A percentile compares a stretch with the other conserved stretches of the same genome.
phyloP scores from a whole-genome alignment of 1,140 invertebrate genomes.

The Proctacanthus coquilletti region DNA sequence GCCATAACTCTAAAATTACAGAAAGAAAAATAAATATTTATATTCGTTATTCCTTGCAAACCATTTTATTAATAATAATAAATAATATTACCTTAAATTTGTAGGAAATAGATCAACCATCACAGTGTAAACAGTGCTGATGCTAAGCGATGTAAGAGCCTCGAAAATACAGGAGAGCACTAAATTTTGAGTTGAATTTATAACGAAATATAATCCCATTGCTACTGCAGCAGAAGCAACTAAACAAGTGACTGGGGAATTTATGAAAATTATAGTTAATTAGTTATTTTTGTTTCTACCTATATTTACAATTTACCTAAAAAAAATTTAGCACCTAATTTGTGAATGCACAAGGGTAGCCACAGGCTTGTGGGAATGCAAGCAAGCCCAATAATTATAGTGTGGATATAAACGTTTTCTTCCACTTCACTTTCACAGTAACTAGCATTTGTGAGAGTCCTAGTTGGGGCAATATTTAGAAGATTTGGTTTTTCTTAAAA shows the following conservation, averaged over 20 bases:
- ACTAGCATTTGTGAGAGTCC: constrained; percentile 23
- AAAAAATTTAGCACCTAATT: constrained; percentile 57
- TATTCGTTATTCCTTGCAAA: background rate
- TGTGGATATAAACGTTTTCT: constrained; percentile 49
- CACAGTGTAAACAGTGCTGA: constrained; percentile 57
- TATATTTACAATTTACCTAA: constrained; percentile 53
- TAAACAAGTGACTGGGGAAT: constrained; percentile 40
- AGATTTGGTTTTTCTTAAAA: constrained; percentile 7
- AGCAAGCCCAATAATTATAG: constrained; percentile 52
- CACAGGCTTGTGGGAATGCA: constrained; percentile 58
- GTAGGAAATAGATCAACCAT: constrained; percentile 64
- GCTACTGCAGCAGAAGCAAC: constrained; percentile 55
- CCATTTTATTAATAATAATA: constrained; percentile 3
- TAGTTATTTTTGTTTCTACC: no score
- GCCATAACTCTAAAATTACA: constrained; percentile 50
- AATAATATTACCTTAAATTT: constrained; percentile 44
- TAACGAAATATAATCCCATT: constrained; percentile 57
- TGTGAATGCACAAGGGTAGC: constrained; percentile 53
- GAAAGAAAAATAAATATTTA: constrained; percentile 3
- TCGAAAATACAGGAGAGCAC: constrained; percentile 59
- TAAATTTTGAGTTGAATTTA: constrained; percentile 50
- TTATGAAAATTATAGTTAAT: background rate
- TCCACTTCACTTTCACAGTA: constrained; percentile 42
- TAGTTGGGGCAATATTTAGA: no score
- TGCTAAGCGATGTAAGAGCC: constrained; percentile 54